Base-by-base conservation (phyloP, 92 coral and sea anemone species). In the Scolanthus callimorphus region DNA sequence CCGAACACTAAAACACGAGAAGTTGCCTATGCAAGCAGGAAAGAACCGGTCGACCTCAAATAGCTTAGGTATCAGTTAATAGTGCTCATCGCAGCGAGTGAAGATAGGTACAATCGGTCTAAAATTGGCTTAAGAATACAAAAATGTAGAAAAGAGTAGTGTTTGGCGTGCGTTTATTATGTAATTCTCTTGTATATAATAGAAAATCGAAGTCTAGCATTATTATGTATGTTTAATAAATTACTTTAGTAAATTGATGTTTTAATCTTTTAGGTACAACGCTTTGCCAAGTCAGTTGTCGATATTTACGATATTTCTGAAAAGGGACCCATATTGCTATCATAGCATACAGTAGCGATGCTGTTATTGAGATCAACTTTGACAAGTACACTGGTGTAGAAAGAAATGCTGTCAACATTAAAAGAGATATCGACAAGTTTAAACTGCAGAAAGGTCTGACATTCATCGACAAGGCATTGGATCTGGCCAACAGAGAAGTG, bases 261-360 rank as follows among this genome's bases (percentile, higher is more conserved):
- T 15, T 34, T n/a, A n/a, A n/a, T n/a, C n/a, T n/a, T n/a, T 34
- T 34, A 34, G 41, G 21, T 31, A 21, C 49, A 27, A 37, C 34
- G 10, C 6, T 29, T 68, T 30, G 75, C 75, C 39, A 28, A 45
- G 27, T 20, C 37, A 9, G 47, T 68, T 22, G 57, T 41, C 2
- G 75, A 68, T 27, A 57, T 45, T 26, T 68, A 43, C 56, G 64
- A 68, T 30, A 57, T 68, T 25, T 56, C 75, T 11, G 75, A 68
- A 21, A 57, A 25, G 75, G 75, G 8, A 68, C 75, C 11, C 75
- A 68, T 29, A 20, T 68, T 2, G 64, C 64, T 19, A 54, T 65
- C 52, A 20, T 65, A 39, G 29, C 38, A 0, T 65, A 51, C 39
- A 65, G 72, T 50, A 34, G 51, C 49, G 25, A 9, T 11, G 64